Base-by-base conservation (phyloP, 2,888 invertebrate species). In the Dynastes hyllus region DNA sequence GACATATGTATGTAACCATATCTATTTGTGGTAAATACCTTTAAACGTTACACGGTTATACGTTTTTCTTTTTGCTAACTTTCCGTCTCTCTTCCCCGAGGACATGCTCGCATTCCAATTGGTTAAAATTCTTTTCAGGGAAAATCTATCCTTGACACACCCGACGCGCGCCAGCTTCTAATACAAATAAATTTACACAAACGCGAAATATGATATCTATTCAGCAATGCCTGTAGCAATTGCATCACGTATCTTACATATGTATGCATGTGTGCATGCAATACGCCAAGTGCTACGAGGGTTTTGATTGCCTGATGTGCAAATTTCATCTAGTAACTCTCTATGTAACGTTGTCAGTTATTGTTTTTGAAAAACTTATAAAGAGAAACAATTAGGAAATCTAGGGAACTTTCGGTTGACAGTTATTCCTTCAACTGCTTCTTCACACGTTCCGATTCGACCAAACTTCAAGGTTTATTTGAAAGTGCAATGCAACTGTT, bases 91-190 rank as follows among this genome's bases (percentile, higher is more conserved):
- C 73, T 73, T 58, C 40, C 27, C 40, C 73, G 73, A 73, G 73
- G 73, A 73, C 73, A 61, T 37, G 73, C 40, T 73, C 58, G 73
- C 73, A 73, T 73, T 73, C 73, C 73, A 58, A 58, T 73, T 73
- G 73, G 73, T 73, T 73, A 58, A 73, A 73, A 73, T 73, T 73
- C 73, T 73, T 73, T 73, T 73, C 73, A 73, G 73, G 58, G 73
- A 73, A 73, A 73, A 73, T 61, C 8, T 73, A 73, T 73, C 73
- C 73, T 73, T 73, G 73, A 73, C 73, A 73, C 73, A 73, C 73
- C 73, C 73, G 73, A 45, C 45, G 40, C 58, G 58, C 58, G 37
- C 58, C 40, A 73, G 73, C 58, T 73, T 73, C 73, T 73, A 73
- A 73, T 40, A 61, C 73, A 73, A 73, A 73, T 61, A 73, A 58